phyloP scores from a whole-genome alignment of 2,113 vertebrate species.

The Plestiodon gilberti region DNA sequence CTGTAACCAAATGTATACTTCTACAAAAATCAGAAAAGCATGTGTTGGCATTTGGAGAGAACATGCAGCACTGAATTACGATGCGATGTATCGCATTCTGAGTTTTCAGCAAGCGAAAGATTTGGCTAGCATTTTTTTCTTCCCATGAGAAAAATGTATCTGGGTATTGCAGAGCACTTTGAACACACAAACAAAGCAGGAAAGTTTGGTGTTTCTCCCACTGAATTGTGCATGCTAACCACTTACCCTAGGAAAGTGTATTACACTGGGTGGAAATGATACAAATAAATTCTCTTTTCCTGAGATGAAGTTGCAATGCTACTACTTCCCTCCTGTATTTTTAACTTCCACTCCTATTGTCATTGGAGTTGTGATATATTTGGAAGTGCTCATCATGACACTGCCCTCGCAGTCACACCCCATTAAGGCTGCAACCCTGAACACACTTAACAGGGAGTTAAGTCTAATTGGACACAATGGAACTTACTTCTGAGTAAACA shows the following conservation, averaged over 20 bases:
- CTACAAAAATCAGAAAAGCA: conserved; percentile 53
- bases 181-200: background rate
- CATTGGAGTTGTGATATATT: no score
- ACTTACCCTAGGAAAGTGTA: no score
- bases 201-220: background rate
- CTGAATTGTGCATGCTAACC: background rate
- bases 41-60: conserved; percentile 51
- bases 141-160: background rate
- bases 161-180: no score
- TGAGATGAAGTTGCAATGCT: background rate
- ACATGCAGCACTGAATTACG: conserved; percentile 1
- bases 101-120: background rate
- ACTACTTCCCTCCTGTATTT: background rate
- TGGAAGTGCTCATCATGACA: no score
- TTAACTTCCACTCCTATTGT: background rate
- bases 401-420: no score
- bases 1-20: conserved; percentile 51
- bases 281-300: background rate
- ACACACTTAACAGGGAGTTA: no score
- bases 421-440: no score
- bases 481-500: no score
- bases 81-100: background rate
- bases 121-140: background rate
- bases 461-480: no score
- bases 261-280: background rate